Base-by-base conservation (phyloP, 2,888 invertebrate species). In the Trimorus sp. region DNA sequence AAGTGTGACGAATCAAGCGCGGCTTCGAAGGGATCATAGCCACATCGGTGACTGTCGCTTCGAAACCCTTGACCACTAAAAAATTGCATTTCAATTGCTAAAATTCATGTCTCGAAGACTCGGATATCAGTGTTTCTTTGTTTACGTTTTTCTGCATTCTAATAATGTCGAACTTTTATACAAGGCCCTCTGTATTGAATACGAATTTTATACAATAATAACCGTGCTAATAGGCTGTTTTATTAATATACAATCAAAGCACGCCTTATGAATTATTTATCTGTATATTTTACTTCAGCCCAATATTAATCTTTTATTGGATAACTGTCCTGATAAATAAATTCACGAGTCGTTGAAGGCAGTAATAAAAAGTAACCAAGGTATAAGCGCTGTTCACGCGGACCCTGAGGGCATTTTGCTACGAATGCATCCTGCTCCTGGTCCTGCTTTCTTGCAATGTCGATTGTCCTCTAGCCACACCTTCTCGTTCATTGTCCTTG, bases 331-430 rank as follows among this genome's bases (percentile, higher is more conserved):
- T 69, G 74, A 82, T 82, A 82, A 81, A 81, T 81, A 81, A 76
- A 81, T 82, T 77, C 78, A 78, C 82, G 83, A 82, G 85, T 84
- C 85, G 86, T 84, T 83, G 75, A 86, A 83, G 84, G 85, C 82
- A 85, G 84, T 88, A 86, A 88, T 88, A 89, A 89, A 89, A 89
- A 90, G 89, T 90, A 89, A 89, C 83, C 85, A 87, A 87, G 89
- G 89, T 89, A 88, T 89, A 89, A 88, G 85, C 85, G 83, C 65
- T 79, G 83, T 82, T 70, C 79, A 85, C 79, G 71, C 85, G 82
- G 82, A 86, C 88, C 89, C 88, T 83, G 86, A 86, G 89, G 88
- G 87, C 86, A 88, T 89, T 89, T 87, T 87, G 87, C 87, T 83
- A 85, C 88, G 89, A 90, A 90, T 88, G 89, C 87, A 88, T 85